A percentile compares a stretch with the other conserved stretches of the same genome.
Evolutionary conservation across 2,113 vertebrate genomes (phyloP).

Genomic region (Gambusia affinis): DNA sequence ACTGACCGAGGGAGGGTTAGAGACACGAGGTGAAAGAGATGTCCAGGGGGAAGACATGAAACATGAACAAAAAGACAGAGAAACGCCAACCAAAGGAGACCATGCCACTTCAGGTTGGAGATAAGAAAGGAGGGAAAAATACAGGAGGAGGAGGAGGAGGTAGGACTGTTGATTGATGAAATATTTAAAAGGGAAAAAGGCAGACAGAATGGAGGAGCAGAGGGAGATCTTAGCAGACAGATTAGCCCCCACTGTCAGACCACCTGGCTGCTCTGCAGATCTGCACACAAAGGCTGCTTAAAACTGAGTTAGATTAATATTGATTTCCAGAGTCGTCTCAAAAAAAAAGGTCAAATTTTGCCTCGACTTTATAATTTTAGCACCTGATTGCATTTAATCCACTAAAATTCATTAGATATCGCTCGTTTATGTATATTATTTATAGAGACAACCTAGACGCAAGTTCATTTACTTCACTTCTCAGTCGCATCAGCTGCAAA

Average conservation of each 20-base stretch:
- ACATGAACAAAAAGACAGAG: conserved; percentile 23
- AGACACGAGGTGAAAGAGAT: conserved; percentile 24
- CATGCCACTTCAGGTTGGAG: conserved; percentile 24
- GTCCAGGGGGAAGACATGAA: conserved; percentile 21
- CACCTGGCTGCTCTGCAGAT: conserved; percentile 37
- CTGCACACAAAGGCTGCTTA: conserved; percentile 4
- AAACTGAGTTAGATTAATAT: neutral
- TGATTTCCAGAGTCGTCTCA: no score
- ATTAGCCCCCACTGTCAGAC: conserved; percentile 61
- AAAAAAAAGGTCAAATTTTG: no score
- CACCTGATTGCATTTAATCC: neutral
- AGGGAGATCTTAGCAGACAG: conserved; percentile 47
- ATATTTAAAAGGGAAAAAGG: conserved; percentile 60
- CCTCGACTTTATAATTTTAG: neutral
- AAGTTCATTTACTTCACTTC: no score
- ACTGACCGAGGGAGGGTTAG: conserved; percentile 24
- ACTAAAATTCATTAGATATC: neutral
- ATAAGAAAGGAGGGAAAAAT: conserved; percentile 14
- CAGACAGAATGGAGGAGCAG: conserved; percentile 51
- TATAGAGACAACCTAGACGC: no score
- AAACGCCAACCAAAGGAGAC: conserved; percentile 6
- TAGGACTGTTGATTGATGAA: conserved; percentile 30
- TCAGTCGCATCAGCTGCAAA: conserved; percentile 33
- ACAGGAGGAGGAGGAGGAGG: conserved; percentile 2
- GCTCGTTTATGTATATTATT: no score